These are phyloP conservation scores for Jacana jacana DNA, from an alignment of 2,113 vertebrate genomes.

Conservation along the genomic window DNA sequence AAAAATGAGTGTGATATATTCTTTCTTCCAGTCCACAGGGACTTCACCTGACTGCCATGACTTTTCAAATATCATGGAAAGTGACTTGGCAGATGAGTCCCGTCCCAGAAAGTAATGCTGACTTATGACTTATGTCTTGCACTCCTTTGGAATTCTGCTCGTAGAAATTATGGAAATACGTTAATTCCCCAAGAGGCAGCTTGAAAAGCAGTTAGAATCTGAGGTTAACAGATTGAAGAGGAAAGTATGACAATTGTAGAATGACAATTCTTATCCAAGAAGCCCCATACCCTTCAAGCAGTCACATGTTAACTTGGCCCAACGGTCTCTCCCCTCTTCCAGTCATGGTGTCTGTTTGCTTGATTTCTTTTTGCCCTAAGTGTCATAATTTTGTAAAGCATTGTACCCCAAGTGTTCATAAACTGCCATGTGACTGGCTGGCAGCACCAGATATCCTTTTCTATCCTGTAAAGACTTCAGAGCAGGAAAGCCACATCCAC, in stretches of 20 bases:
- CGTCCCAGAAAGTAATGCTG: background rate
- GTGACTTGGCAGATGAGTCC: too few species aligned
- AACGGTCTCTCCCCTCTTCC: background rate
- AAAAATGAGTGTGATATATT: too few species aligned
- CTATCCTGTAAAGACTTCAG: background rate
- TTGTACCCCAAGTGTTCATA: background rate
- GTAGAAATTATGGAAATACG: background rate
- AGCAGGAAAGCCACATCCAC: background rate
- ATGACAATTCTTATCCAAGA: background rate
- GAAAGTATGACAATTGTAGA: background rate
- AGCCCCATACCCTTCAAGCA: too few species aligned
- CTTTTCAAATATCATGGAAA: too few species aligned
- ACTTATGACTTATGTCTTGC: accelerated
- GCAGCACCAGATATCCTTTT: background rate
- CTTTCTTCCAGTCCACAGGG: too few species aligned
- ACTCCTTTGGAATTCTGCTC: background rate
- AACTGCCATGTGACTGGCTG: background rate
- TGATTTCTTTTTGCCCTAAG: background rate
- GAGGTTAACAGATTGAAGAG: background rate
- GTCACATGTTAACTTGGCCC: background rate
- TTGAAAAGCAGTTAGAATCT: background rate
- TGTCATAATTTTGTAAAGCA: too few species aligned
- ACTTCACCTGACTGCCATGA: too few species aligned
- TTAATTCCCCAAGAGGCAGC: background rate
- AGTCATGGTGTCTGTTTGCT: background rate